Conservation (phyloP, 2,113 vertebrate species). For the Silurus glanis region DNA sequence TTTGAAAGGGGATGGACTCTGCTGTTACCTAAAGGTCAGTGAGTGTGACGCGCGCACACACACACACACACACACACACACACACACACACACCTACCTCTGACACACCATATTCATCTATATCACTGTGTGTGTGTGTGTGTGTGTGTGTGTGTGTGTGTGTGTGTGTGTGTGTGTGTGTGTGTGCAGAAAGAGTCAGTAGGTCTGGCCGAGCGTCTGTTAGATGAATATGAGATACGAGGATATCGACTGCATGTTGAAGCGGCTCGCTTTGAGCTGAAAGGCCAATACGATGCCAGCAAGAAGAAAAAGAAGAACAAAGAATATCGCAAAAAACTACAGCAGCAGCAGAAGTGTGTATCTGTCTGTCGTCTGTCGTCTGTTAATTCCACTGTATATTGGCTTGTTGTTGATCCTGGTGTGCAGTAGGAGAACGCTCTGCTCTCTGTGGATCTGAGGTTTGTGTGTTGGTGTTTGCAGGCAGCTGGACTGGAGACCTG, state of each 20-base stretch:
- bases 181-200: slow-evolving; percentile 87
- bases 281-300: slow-evolving; percentile 90
- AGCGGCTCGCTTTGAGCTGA: slow-evolving; percentile 88
- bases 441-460: no score
- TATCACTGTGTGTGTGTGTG: not conserved
- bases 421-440: not conserved
- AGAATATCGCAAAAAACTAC: slow-evolving; percentile 91
- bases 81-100: not conserved
- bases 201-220: slow-evolving; percentile 82
- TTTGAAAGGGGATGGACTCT: slow-evolving; percentile 95
- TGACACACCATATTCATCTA: not conserved
- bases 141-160: slow-evolving; percentile 47
- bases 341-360: slow-evolving; percentile 88
- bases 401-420: not conserved
- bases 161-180: slow-evolving; percentile 6
- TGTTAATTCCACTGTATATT: not conserved
- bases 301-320: slow-evolving; percentile 95
- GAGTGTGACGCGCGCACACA: not conserved
- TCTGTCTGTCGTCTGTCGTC: not conserved
- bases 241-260: slow-evolving; percentile 92
- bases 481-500: slow-evolving; percentile 95
- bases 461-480: slow-evolving; percentile 62
- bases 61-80: not conserved
- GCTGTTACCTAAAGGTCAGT: slow-evolving; percentile 95
- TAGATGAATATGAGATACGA: slow-evolving; percentile 91